These are phyloP conservation scores for Crotalus viridis DNA, from an alignment of 2,113 vertebrate genomes.

Conservation along the genomic window DNA sequence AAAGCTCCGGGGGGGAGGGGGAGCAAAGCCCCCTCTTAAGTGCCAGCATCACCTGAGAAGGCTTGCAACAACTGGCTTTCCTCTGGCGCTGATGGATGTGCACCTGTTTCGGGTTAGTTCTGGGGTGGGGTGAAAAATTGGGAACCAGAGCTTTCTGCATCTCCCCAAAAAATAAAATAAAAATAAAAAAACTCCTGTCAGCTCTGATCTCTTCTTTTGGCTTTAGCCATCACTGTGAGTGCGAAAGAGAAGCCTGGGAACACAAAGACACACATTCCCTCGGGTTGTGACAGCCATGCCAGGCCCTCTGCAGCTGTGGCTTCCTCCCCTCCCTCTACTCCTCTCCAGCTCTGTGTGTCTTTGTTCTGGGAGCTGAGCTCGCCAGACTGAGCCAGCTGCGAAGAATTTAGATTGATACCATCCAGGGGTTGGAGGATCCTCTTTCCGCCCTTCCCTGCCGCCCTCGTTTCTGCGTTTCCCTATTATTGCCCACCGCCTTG, in stretches of 20 bases:
- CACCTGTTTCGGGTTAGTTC: conserved; percentile 42
- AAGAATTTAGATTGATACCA: background rate
- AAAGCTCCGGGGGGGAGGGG: background rate
- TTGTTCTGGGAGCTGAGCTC: background rate
- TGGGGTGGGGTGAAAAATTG: conserved; percentile 47
- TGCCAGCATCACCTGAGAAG: background rate
- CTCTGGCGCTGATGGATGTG: background rate
- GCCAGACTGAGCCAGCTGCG: conserved; percentile 37
- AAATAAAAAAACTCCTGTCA: conserved; percentile 4
- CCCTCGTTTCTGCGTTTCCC: background rate
- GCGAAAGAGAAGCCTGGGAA: conserved; percentile 41
- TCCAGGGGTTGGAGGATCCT: background rate
- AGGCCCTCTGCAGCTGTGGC: background rate
- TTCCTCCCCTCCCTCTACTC: background rate
- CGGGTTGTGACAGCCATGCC: conserved; percentile 14
- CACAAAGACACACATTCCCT: conserved; percentile 28
- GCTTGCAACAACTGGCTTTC: background rate
- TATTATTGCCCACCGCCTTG: too few relatives aligned
- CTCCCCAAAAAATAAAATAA: conserved; percentile 17
- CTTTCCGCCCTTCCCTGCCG: background rate
- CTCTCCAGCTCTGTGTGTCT: background rate
- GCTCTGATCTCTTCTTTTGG: conserved; percentile 37
- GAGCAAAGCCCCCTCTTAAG: background rate
- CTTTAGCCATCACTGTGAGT: conserved; percentile 49
- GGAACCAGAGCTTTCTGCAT: conserved; percentile 31